These are phyloP conservation scores for Conus betulinus DNA, from an alignment of 1,140 invertebrate genomes.

Conservation along the genomic window DNA sequence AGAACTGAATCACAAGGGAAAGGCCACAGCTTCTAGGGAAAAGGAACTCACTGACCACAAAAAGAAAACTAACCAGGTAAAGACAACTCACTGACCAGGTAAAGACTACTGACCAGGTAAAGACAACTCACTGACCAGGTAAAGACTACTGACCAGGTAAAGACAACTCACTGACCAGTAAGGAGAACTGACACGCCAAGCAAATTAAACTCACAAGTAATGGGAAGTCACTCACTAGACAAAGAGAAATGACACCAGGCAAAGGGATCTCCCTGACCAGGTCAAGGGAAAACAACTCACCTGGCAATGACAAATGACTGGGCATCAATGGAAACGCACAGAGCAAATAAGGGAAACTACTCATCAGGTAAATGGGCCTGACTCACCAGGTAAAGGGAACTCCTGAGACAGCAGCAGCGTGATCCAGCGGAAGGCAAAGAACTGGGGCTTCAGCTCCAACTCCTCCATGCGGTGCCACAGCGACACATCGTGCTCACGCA, in stretches of 20 bases:
- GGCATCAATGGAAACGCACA: not conserved
- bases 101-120: not conserved
- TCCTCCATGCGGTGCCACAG: conserved; percentile 86
- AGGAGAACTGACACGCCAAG: not conserved
- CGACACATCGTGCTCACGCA: conserved; percentile 86
- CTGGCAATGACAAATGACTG: not conserved
- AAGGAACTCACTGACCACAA: too few relatives aligned
- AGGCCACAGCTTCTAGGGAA: too few relatives aligned
- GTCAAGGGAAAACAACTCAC: not conserved
- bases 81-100: too few relatives aligned
- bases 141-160: not conserved
- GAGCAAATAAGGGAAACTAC: too few relatives aligned
- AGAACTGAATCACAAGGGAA: too few relatives aligned
- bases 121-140: too few relatives aligned
- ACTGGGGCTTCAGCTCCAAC: conserved; percentile 94
- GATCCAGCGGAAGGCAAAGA: conserved; percentile 98
- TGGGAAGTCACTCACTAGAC: not conserved
- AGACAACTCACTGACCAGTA: not conserved
- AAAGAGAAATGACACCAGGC: not conserved
- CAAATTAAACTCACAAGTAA: not conserved
- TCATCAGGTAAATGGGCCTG: too few relatives aligned
- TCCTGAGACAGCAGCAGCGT: conserved; percentile 98
- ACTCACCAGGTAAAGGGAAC: conserved; percentile 88
- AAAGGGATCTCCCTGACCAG: not conserved
- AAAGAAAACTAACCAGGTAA: too few relatives aligned